Base-by-base conservation (phyloP, 2,113 vertebrate species). In the Brachypteracias leptosomus region DNA sequence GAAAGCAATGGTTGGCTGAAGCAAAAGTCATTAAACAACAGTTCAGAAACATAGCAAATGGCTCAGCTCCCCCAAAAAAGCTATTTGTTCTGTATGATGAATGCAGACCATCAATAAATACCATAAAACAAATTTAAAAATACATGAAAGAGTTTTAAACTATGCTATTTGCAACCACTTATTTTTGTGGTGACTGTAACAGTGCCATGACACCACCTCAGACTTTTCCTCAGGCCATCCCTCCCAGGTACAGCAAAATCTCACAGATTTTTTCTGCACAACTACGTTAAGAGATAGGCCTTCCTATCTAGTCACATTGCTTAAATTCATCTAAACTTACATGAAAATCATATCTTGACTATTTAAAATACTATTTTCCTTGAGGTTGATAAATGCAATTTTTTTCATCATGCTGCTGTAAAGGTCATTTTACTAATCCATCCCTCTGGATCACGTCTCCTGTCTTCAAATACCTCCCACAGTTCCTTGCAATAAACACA, bases 381-480 rank as follows among this genome's bases (percentile, higher is more conserved):
- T 47, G 33, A 88, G n/a, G 35, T 19, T 68, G 73, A 94, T 54
- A 81, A 80, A 90, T 29, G 33, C 61, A 33, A n/a, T 52, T 29
- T 71, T 91, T 70, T 49, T 74, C 80, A 83, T 71, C 62, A 51
- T 25, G 24, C 52, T 62, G 24, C 31, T 78, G 57, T 74, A 94
- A 93, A 96, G 80, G 88, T 94, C 80, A 58, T 85, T 96, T 85
- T 85, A 88, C 76, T 89, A 89, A 91, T 75, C 62, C 57, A 78
- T 89, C 84, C 78, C 80, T 71, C 72, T 66, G 47, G 75, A 85
- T 82, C 71, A 71, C 26, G 29, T 66, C 90, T 74, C 52, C 51
- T 57, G 40, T 62, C 72, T 71, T 85, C 61, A 73, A 88, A 74
- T 61, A 81, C 55, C 84, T 83, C 80, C 84, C 72, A 70, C 72